These are phyloP conservation scores for Noturus placidus DNA, from an alignment of 2,113 vertebrate species.

Conservation along the genomic window DNA sequence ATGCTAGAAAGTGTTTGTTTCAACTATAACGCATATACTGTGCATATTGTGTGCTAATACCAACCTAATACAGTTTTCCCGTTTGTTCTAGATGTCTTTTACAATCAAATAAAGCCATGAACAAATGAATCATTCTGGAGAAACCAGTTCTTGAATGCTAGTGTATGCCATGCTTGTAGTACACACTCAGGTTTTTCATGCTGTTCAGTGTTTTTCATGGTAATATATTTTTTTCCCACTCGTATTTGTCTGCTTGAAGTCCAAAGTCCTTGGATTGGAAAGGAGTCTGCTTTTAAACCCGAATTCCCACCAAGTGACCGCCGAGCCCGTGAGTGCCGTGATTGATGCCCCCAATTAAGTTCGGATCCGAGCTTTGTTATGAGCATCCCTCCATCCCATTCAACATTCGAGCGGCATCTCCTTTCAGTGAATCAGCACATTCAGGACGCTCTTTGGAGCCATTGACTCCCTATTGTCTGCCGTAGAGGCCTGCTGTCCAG, in stretches of 20 bases:
- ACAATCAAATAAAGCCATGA: background rate
- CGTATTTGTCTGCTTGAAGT: constrained; percentile 29
- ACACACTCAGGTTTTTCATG: background rate
- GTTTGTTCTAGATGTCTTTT: background rate
- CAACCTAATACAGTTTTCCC: background rate
- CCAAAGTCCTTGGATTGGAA: constrained; percentile 20
- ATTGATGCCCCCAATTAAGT: constrained; percentile 52
- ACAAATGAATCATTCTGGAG: background rate
- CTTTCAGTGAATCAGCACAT: constrained; percentile 50
- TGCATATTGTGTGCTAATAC: background rate
- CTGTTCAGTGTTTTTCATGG: background rate
- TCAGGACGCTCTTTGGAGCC: constrained; percentile 53
- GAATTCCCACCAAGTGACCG: constrained; percentile 16
- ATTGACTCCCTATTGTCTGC: constrained; percentile 67
- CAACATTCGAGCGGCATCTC: constrained; percentile 45
- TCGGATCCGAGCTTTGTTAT: constrained; percentile 65
- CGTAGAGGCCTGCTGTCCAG: constrained; percentile 64
- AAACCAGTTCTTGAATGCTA: background rate
- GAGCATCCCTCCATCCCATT: constrained; percentile 56
- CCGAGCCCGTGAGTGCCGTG: background rate
- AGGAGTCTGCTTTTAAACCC: background rate
- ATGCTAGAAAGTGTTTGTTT: background rate
- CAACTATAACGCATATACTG: background rate
- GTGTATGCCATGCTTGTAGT: background rate
- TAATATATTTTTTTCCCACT: background rate